A percentile compares a stretch with the other conserved stretches of the same genome.
Conservation (phyloP, 2,797 vertebrate genomes). For the Tarsius wallacei region DNA sequence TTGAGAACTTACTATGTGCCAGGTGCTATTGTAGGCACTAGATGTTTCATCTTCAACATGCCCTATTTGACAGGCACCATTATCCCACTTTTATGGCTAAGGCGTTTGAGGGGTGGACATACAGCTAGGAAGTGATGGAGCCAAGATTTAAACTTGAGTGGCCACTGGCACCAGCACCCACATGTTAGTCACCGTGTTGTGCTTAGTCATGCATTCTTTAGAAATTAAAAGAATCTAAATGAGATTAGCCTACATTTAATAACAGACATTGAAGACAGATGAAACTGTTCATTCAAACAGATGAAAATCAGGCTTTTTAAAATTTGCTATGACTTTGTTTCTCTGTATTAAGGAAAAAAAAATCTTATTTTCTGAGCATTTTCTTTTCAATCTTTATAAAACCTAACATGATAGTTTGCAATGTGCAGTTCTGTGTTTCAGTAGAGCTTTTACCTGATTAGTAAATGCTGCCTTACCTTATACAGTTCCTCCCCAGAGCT, state of each 20-base stretch:
- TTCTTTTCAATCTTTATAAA: background rate
- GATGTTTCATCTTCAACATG: background rate
- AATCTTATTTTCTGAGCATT: background rate
- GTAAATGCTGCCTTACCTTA: background rate
- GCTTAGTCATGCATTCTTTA: background rate
- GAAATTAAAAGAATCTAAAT: background rate
- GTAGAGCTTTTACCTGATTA: background rate
- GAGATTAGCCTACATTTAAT: background rate
- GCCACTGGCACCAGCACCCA: background rate
- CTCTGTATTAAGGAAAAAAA: too few species aligned
- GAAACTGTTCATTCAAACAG: background rate
- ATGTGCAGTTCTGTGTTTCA: background rate
- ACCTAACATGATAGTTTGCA: background rate
- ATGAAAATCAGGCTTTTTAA: background rate
- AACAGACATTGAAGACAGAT: background rate
- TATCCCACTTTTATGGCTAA: background rate
- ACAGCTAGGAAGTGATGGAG: background rate
- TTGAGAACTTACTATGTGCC: background rate
- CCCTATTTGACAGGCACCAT: fast-evolving
- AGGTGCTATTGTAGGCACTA: background rate
- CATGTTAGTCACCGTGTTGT: background rate
- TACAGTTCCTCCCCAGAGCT: background rate
- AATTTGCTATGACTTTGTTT: background rate
- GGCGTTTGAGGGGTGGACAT: background rate
- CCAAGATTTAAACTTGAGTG: background rate